phyloP scores from a whole-genome alignment of 2,888 invertebrate genomes.

The Formica aserva region DNA sequence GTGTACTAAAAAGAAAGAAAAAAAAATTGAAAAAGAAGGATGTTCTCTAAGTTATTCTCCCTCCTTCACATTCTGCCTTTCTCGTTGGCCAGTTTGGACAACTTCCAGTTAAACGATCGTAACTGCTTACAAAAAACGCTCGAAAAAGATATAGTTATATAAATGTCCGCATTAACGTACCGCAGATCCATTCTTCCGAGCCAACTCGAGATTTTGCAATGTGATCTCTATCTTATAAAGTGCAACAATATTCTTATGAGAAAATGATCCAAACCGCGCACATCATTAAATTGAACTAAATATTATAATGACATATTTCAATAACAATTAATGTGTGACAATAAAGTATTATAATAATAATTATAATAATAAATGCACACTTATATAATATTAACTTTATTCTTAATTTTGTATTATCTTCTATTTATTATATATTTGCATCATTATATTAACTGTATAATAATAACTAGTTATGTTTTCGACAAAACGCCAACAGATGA shows the following conservation, averaged over 20 bases:
- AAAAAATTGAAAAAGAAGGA: constrained; percentile 3
- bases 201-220: constrained; percentile 4
- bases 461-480: not conserved
- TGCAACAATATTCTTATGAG: not conserved
- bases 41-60: constrained; percentile 58
- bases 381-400: not conserved
- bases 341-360: not conserved
- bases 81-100: constrained; percentile 62
- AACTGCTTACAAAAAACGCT: constrained; percentile 48
- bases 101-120: constrained; percentile 66
- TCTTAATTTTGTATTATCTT: not conserved
- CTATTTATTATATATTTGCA: not conserved
- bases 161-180: constrained; percentile 33
- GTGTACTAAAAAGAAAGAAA: constrained; percentile 8
- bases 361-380: not conserved
- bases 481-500: not conserved
- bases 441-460: not conserved
- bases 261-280: not conserved
- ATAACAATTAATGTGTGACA: not conserved
- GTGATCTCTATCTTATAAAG: not conserved
- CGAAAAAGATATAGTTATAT: constrained; percentile 29
- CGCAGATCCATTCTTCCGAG: constrained; percentile 5
- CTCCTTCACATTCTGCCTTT: constrained; percentile 33
- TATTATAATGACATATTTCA: not conserved
- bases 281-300: not conserved